A percentile compares a stretch with the other conserved stretches of the same genome.
phyloP scores from a whole-genome alignment of 2,888 invertebrate genomes.

The Eurois occulta region DNA sequence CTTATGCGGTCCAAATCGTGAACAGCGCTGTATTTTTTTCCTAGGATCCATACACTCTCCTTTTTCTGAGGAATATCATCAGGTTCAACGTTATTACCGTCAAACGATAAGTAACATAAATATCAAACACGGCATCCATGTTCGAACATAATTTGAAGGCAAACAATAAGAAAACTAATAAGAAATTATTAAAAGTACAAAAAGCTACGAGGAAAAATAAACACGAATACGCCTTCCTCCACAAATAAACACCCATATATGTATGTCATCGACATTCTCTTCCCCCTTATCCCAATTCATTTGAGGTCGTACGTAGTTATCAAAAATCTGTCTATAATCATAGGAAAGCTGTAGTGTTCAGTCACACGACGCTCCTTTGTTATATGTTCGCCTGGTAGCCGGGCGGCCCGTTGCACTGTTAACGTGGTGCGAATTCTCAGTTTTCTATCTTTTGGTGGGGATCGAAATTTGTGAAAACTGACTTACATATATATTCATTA shows the following conservation, averaged over 20 bases:
- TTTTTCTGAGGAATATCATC: slow-evolving; percentile 97
- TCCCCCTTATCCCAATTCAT: too few relatives aligned
- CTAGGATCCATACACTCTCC: slow-evolving; percentile 97
- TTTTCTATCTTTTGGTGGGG: too few relatives aligned
- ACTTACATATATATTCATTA: too few relatives aligned
- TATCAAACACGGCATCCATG: slow-evolving; percentile 96
- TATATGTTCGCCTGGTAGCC: too few relatives aligned
- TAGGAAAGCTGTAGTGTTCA: too few relatives aligned
- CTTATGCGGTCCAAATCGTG: slow-evolving; percentile 96
- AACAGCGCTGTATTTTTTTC: slow-evolving; percentile 95
- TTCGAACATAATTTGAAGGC: slow-evolving; percentile 81
- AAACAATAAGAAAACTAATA: slow-evolving; percentile 44
- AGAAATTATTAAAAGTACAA: slow-evolving; percentile 40
- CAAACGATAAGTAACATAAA: slow-evolving; percentile 93
- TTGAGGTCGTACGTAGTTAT: too few relatives aligned
- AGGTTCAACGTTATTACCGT: slow-evolving; percentile 91
- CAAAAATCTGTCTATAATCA: too few relatives aligned
- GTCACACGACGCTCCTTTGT: too few relatives aligned
- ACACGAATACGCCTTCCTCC: slow-evolving; percentile 68
- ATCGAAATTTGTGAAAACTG: too few relatives aligned
- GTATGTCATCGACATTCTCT: too few relatives aligned
- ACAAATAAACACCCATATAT: slow-evolving; percentile 67
- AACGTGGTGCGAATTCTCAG: too few relatives aligned
- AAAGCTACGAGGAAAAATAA: slow-evolving; percentile 68
- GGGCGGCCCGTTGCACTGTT: too few relatives aligned